Percentiles rank a stretch among this genome's conserved stretches.
These are phyloP conservation scores for Leuctra nigra DNA, from an alignment of 2,888 invertebrate species.

Conservation along the genomic window DNA sequence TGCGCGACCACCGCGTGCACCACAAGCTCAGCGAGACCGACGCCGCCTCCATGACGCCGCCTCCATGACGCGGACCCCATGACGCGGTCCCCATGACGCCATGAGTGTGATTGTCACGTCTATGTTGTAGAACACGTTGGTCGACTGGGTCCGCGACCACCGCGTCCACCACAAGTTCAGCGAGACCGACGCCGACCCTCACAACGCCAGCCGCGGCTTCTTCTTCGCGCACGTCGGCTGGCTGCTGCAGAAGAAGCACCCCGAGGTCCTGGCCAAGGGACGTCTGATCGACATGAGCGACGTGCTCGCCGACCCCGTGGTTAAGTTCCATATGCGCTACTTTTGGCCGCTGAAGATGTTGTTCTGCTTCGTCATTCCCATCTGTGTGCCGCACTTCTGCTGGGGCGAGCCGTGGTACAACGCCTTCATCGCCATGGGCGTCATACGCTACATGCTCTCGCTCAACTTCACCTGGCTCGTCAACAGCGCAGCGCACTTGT, in stretches of 20 bases:
- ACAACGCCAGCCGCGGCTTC: constrained; percentile 75
- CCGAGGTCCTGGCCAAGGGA: constrained; percentile 72
- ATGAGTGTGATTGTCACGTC: no score
- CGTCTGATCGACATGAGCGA: constrained; percentile 77
- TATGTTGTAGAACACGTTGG: constrained; percentile 54
- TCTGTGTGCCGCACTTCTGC: constrained; percentile 45
- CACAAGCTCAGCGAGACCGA: no score
- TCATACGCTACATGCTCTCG: constrained; percentile 44
- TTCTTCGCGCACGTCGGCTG: constrained; percentile 92
- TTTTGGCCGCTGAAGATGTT: constrained; percentile 46
- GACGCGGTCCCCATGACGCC: no score
- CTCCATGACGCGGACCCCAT: constrained; percentile 77
- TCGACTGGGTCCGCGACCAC: constrained; percentile 70
- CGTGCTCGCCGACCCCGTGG: constrained; percentile 65
- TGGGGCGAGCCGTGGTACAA: constrained; percentile 49
- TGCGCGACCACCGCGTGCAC: no score
- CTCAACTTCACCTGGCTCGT: constrained; percentile 54
- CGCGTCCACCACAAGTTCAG: constrained; percentile 65
- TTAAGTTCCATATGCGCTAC: constrained; percentile 68
- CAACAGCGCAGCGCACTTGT: constrained; percentile 52
- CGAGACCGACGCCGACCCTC: constrained; percentile 78
- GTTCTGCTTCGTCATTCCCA: constrained; percentile 51
- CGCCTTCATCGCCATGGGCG: constrained; percentile 43
- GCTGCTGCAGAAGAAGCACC: constrained; percentile 86
- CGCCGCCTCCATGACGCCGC: no score